phyloP scores from a whole-genome alignment of 2,797 vertebrate genomes.

The Sebastes hubbsi region DNA sequence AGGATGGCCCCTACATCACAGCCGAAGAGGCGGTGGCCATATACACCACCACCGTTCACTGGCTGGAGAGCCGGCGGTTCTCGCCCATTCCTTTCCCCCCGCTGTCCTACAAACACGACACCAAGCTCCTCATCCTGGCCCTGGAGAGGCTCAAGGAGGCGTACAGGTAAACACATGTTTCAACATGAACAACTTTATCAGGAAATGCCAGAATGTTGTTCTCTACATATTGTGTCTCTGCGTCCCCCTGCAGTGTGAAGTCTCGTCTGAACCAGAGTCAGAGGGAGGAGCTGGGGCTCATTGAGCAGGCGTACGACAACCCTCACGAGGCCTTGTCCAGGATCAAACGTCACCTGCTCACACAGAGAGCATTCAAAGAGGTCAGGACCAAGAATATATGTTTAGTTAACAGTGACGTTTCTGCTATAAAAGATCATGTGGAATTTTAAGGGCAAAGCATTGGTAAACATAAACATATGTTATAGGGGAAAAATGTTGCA shows the following conservation, averaged over 20 bases:
- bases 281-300: conserved; percentile 96
- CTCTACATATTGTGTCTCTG: not conserved
- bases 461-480: too few relatives aligned
- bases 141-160: conserved; percentile 98
- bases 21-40: conserved; percentile 98
- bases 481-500: not conserved
- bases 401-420: too few relatives aligned
- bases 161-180: conserved; percentile 87
- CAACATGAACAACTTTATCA: not conserved
- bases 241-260: conserved; percentile 88
- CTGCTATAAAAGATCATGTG: too few relatives aligned
- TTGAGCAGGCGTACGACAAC: conserved; percentile 99
- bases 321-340: conserved; percentile 98
- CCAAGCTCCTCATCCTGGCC: conserved; percentile 97
- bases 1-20: conserved; percentile 99
- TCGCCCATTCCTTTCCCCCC: conserved; percentile 99
- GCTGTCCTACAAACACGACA: conserved; percentile 98
- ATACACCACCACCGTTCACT: conserved; percentile 98
- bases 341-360: conserved; percentile 99
- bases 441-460: too few relatives aligned
- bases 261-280: conserved; percentile 98
- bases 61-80: conserved; percentile 98
- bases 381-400: conserved; percentile 65
- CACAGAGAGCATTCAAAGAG: conserved; percentile 99
- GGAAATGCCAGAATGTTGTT: not conserved